Evolutionary conservation across 2,797 vertebrate genomes (phyloP), one percentile per base, ranked within the genome.

Genomic region (Molossus alvarezi): DNA sequence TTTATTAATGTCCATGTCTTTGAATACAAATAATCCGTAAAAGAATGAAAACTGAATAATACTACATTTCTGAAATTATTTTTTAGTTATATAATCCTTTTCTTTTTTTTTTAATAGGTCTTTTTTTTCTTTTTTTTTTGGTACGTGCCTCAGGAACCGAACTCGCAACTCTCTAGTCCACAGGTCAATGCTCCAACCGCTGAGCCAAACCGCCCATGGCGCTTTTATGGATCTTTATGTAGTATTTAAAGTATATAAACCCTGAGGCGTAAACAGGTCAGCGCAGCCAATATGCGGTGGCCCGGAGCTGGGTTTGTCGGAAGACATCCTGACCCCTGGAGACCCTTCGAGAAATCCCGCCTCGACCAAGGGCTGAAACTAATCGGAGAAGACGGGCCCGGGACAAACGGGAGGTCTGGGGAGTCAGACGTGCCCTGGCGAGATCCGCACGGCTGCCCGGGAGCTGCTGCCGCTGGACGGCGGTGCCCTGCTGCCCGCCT

Each of bases 401-500:
- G 95, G 99, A 99, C 98, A 99, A 99, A 98, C 99, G 99, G 55
- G 99, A 99, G 96, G 99, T 99, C 76, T 99, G 99, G 99, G 98
- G 99, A 96, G 99, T 99, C 25, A 99, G 99, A 88, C 99, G 99
- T 97, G 99, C 99, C 13, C 98, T 99, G 95, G 99, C 79, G 99
- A 99, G 98, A 99, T 99, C 99, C 99, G 99, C 58, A 99, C 99
- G 98, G 99, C 99, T 75, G 99, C 99, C 96, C 98, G 99, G 97
- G 99, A 99, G 98, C 98, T 99, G 97, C 99, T 99, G 71, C 99
- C 99, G 48, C 98, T 99, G 95, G 99, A 99, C 0, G 99, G 96
- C 99, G 99, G 45, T 2, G 33, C 33, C 33, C 33, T 33, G 33
- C 33, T 33, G 33, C 33, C 33, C 98, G 99, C 86, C 98, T 99